phyloP scores from a whole-genome alignment of 2,797 vertebrate genomes.

The Dicrostonyx torquatus region DNA sequence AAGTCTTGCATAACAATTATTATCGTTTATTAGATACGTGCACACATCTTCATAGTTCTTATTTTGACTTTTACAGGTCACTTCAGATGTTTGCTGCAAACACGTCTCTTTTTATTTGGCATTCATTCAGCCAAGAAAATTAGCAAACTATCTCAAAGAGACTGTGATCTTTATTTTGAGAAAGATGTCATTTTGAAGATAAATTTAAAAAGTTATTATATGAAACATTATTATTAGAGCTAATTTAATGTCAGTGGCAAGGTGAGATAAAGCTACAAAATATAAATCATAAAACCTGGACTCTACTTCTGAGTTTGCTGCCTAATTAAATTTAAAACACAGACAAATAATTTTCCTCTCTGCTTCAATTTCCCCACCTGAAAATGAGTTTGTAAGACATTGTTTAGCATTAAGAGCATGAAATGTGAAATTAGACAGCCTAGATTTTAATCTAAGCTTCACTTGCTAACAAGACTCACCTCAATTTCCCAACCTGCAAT shows the following conservation, averaged over 20 bases:
- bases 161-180: slow-evolving; percentile 50
- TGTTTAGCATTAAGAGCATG: slow-evolving; percentile 27
- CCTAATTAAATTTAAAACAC: slow-evolving; percentile 41
- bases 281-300: slow-evolving; percentile 37
- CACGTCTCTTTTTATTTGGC: slow-evolving; percentile 47
- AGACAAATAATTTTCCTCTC: background rate
- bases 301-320: slow-evolving; percentile 25
- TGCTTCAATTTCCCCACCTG: slow-evolving; percentile 4
- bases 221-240: slow-evolving; percentile 38
- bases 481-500: background rate
- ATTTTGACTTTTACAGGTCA: slow-evolving; percentile 46
- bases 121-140: slow-evolving; percentile 56
- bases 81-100: background rate
- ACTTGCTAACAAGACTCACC: slow-evolving; percentile 7
- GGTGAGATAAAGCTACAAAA: slow-evolving; percentile 36
- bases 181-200: slow-evolving; percentile 49
- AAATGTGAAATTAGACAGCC: background rate
- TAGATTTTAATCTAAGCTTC: background rate
- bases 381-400: background rate
- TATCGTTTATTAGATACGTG: slow-evolving; percentile 6
- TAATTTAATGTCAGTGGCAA: slow-evolving; percentile 47
- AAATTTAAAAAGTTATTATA: slow-evolving; percentile 47
- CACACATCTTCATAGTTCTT: slow-evolving; percentile 8
- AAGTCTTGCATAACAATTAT: background rate
- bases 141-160: slow-evolving; percentile 40